Evolutionary conservation across 1,140 invertebrate genomes (phyloP), one percentile per base, ranked within the genome.

Genomic region (Saccostrea echinata): DNA sequence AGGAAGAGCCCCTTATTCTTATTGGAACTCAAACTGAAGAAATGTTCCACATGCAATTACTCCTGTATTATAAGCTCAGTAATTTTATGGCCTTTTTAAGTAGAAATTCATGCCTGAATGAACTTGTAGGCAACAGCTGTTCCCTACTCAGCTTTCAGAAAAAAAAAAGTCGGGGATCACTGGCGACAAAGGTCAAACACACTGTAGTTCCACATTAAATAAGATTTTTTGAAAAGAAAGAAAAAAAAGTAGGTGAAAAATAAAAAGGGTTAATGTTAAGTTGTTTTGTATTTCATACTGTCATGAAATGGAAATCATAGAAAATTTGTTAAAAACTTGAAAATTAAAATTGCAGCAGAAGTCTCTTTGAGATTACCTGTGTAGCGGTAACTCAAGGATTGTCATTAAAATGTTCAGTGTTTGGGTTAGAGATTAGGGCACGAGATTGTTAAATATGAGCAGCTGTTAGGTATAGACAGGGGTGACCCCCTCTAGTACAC

Each of bases 31-130:
- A 43, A 9, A 30, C 68, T 30, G 68, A 76, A 13, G 24, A 76
- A 76, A 76, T 76, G 24, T 71, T 71, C 68, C 68, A 71, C 68
- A 71, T 71, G 68, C 30, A 76, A 76, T 76, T 76, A 76, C 27
- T 76, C 33, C 68, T 30, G 24, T 76, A 33, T 76, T 76, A 76
- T 76, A 76, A 76, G 33, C 68, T 6, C 68, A 30, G 27, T 76
- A 76, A 76, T 76, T 76, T 76, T 76, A 76, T 76, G 68, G 68
- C 68, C 30, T 30, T 76, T 76, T 76, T 30, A 76, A 33, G 24
- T 27, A 33, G 16, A 30, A 76, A 76, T 27, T 30, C 68, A 76
- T 27, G 68, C 68, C 68, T 76, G 68, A 76, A 76, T 76, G 30
- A 76, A 76, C 27, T 30, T 2, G 11, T 33, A 76, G 68, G 68